Evolutionary conservation across 2,113 vertebrate species (phyloP).

Genomic region (Carettochelys insculpta): DNA sequence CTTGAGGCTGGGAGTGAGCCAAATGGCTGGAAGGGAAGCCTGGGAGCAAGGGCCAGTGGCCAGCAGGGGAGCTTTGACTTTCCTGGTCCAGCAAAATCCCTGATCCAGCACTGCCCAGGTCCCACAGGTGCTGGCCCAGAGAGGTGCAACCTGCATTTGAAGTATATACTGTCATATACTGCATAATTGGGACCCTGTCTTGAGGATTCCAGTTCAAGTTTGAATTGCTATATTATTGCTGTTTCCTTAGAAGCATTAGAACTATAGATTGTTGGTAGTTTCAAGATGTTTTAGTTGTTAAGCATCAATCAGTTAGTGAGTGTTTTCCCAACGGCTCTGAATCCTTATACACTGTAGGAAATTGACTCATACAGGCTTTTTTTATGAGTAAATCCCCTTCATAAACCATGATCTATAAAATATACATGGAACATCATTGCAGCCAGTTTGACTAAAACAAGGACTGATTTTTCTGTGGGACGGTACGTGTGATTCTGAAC

Average conservation of each 20-base stretch:
- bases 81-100: too few relatives aligned
- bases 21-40: too few relatives aligned
- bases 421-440: neutral
- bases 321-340: neutral
- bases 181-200: neutral
- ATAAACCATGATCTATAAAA: neutral
- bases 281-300: neutral
- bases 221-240: neutral
- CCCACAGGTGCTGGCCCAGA: too few relatives aligned
- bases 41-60: too few relatives aligned
- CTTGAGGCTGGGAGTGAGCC: too few relatives aligned
- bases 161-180: neutral
- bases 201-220: neutral
- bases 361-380: neutral
- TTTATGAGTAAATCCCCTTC: neutral
- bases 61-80: too few relatives aligned
- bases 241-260: neutral
- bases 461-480: conserved; percentile 9
- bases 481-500: neutral
- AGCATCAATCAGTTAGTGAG: neutral
- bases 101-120: too few relatives aligned
- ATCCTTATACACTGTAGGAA: neutral
- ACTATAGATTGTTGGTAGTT: neutral
- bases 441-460: neutral
- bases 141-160: too few relatives aligned